Conservation (phyloP, 2,888 invertebrate genomes). For the Leptogaster cylindrica region DNA sequence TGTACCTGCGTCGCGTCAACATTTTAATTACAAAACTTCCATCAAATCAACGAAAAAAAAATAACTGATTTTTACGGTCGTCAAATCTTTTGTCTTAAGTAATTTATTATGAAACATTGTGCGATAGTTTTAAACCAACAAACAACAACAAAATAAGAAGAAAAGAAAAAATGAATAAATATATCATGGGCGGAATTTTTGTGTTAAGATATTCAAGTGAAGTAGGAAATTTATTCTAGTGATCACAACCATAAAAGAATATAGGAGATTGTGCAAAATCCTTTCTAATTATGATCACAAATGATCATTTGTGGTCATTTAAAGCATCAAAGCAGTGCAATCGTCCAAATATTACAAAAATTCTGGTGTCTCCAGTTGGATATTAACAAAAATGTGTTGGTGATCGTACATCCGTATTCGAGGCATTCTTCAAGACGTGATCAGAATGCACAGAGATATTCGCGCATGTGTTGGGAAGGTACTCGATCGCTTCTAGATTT, state of each 20-base stretch:
- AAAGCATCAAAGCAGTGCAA: constrained; percentile 1
- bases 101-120: background rate
- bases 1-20: constrained; percentile 38
- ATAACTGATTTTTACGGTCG: background rate
- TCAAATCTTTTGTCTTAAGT: background rate
- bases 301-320: constrained; percentile 28
- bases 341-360: constrained; percentile 4
- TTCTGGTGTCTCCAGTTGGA: background rate
- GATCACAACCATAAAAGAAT: too few species aligned
- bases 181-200: too few species aligned
- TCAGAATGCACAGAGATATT: constrained; percentile 45
- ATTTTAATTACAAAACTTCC: background rate
- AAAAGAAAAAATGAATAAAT: too few species aligned
- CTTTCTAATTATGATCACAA: background rate
- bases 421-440: constrained; percentile 44
- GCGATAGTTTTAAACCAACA: too few species aligned
- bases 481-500: background rate
- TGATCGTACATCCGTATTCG: constrained; percentile 21
- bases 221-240: too few species aligned
- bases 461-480: constrained; percentile 6
- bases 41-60: background rate
- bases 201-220: too few species aligned
- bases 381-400: background rate
- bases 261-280: background rate
- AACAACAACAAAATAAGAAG: too few species aligned